Evolutionary conservation across 1,140 invertebrate genomes (phyloP), one percentile per base, ranked within the genome.

Genomic region (Bombus superbus): DNA sequence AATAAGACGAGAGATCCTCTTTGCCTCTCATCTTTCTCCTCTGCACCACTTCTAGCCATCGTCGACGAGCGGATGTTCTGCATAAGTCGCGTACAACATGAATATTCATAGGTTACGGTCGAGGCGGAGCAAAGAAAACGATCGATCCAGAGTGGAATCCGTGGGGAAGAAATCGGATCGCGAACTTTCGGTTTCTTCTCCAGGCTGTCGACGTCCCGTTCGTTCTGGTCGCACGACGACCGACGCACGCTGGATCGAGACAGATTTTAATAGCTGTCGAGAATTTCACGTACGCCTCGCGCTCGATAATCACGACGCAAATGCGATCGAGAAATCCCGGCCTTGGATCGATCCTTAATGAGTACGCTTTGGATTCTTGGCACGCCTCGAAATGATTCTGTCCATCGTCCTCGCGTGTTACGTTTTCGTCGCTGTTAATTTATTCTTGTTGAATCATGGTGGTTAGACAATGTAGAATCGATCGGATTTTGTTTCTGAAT

Each of bases 61-160:
- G 66, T 44, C 22, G 75, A 81, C 22, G 35, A 71, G 57, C 66
- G 81, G 75, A 77, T 75, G 72, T 59, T 90, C 66, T 94, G 91
- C 92, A 94, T 94, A 92, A 94, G 90, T 91, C 91, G 68, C 53
- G 66, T n/a, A 0, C 74, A 42, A 22, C 91, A 94, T 94, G 90
- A 94, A 94, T 94, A 94, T 94, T 94, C 92, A 94, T 93, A 76
- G 32, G 1, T 25, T 15, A 68, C 11, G 74, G 72, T 88, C 81
- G 75, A 68, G 38, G 62, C 18, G 81, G 79, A 84, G 28, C 62
- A 83, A 81, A 81, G 62, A 79, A 66, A 15, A 69, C 38, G 44
- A 11, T 9, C 47, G 64, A 85, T 91, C 62, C 38, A 78, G 40
- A 40, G 64, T 77, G 77, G 78, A 87, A 90, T 89, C 80, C 28